Evolutionary conservation across 2,888 invertebrate species (phyloP), one percentile per base, ranked within the genome.

Genomic region (Nineta flava): DNA sequence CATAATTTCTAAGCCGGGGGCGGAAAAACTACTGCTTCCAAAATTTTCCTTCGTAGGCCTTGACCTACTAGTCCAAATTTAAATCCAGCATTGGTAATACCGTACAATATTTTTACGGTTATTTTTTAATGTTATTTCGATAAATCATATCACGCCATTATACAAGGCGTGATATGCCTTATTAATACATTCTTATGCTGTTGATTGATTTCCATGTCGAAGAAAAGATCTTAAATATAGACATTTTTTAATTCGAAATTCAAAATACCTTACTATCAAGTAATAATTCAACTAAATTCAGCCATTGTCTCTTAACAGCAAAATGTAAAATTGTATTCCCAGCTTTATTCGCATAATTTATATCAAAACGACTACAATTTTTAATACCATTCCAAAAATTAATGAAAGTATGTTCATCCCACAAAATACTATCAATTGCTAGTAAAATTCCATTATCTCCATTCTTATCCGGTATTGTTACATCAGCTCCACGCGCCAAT

Each of bases 351-450:
- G 58, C 56, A 43, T 62, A 61, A 56, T 65, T 63, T 2, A 64
- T 55, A 48, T 67, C 61, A 6, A 64, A 53, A 40, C 56, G 56
- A 10, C 49, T 46, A 4, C 55, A 49, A 32, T 55, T 58, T 49
- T 60, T 61, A 10, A 68, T 55, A 13, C 55, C 53, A 49, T 62
- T 60, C 65, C 66, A 69, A 42, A 68, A 59, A 32, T 59, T 56
- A 34, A 67, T 55, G 50, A 66, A 67, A 9, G 62, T 58, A 34
- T 61, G 55, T 56, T 69, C 67, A 47, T 66, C 65, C 69, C 68
- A 70, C 7, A 56, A 53, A 47, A 60, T 57, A 48, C 61, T 61
- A 52, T 66, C 63, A 19, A 65, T 53, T 3, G 69, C 69, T 31
- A 63, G 55, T 17, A 65, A 60, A 10, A 69, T 51, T 2, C 62